phyloP scores from a whole-genome alignment of 2,888 invertebrate species.

The Noctua janthe region DNA sequence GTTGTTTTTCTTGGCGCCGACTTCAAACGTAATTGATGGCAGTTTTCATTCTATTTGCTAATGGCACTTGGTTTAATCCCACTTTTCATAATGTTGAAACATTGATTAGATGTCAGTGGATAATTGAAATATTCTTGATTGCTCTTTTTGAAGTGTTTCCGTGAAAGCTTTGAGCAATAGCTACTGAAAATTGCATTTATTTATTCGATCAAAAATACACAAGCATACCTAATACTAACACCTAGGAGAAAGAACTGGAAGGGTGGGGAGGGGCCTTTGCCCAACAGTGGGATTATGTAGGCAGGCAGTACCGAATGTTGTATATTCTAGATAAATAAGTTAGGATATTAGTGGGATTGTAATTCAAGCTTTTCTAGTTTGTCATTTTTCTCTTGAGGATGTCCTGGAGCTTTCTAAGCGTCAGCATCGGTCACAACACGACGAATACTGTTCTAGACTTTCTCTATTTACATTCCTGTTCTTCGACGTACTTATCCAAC shows the following conservation, averaged over 20 bases:
- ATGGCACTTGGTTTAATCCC: conserved; percentile 20
- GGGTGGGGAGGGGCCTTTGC: background rate
- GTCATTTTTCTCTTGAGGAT: background rate
- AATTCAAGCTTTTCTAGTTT: background rate
- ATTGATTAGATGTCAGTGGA: conserved; percentile 11
- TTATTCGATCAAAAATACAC: background rate
- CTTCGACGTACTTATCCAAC: background rate
- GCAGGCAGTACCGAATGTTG: background rate
- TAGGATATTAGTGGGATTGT: background rate
- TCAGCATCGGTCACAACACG: background rate
- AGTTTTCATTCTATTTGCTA: conserved; percentile 40
- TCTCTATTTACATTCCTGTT: background rate
- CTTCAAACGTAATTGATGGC: conserved; percentile 48
- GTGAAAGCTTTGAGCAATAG: background rate
- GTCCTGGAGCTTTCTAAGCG: background rate
- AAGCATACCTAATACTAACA: background rate
- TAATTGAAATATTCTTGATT: background rate
- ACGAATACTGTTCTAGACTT: background rate
- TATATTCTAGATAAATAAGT: background rate
- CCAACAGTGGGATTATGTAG: background rate
- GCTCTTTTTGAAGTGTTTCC: background rate
- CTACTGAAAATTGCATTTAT: background rate
- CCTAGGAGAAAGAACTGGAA: background rate
- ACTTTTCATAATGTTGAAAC: conserved; percentile 35
- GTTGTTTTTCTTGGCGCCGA: conserved; percentile 58